Percentiles rank a stretch among this genome's conserved stretches.
Conservation (phyloP, 2,113 vertebrate genomes). For the Columba livia region DNA sequence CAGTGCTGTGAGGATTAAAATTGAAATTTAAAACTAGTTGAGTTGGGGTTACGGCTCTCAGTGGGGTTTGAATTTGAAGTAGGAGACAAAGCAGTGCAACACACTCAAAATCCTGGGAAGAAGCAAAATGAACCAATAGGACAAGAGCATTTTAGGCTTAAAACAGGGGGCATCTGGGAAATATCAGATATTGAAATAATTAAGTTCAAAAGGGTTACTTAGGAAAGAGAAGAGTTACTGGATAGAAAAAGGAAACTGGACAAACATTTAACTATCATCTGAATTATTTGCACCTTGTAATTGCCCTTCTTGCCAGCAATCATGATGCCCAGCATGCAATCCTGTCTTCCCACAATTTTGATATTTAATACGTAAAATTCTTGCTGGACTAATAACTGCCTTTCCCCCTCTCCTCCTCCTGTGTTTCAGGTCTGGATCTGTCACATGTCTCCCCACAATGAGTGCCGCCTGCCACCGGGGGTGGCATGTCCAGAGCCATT, state of each 20-base stretch:
- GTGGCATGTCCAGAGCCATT: slow-evolving; percentile 7
- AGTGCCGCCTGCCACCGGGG: neutral
- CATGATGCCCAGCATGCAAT: accelerated
- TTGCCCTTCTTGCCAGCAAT: too few relatives aligned
- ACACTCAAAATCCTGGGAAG: neutral
- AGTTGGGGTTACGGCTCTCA: neutral
- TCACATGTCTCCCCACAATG: slow-evolving; percentile 45
- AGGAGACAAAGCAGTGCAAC: neutral
- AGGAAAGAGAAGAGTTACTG: neutral
- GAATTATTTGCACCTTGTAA: neutral
- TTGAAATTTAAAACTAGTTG: accelerated
- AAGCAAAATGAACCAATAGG: neutral
- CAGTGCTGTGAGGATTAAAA: neutral
- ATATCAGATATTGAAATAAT: neutral
- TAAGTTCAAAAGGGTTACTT: neutral
- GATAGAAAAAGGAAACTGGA: neutral
- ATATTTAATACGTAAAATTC: accelerated
- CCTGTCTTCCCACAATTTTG: accelerated
- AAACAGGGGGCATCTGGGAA: neutral
- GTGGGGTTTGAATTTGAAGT: neutral
- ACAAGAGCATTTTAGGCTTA: accelerated
- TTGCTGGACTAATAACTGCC: accelerated
- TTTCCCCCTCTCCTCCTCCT: neutral
- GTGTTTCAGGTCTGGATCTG: neutral
- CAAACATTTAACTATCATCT: neutral